Conservation (phyloP, 2,888 invertebrate species). For the Phrixothrix hirtus region DNA sequence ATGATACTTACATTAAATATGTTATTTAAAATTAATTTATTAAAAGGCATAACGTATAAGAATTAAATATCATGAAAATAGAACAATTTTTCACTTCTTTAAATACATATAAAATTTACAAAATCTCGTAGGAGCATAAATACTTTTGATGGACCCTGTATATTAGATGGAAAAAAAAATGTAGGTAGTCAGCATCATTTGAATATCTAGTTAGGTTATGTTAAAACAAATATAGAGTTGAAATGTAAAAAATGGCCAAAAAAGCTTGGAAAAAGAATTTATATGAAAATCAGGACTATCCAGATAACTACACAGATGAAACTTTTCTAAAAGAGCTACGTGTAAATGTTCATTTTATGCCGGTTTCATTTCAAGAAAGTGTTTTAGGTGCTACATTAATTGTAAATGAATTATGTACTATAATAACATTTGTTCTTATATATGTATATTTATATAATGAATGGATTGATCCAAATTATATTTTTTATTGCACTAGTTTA, state of each 20-base stretch:
- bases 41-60: too few relatives aligned
- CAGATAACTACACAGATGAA: slow-evolving; percentile 90
- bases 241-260: neutral
- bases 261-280: slow-evolving; percentile 81
- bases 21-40: too few relatives aligned
- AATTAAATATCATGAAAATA: neutral
- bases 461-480: slow-evolving; percentile 65
- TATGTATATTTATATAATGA: slow-evolving; percentile 75
- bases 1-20: too few relatives aligned
- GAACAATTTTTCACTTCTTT: neutral
- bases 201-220: neutral
- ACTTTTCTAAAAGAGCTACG: slow-evolving; percentile 83
- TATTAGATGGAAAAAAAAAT: too few relatives aligned
- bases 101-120: too few relatives aligned
- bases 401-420: slow-evolving; percentile 78
- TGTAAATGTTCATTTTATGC: slow-evolving; percentile 80
- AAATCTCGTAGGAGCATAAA: too few relatives aligned
- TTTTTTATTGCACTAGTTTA: slow-evolving; percentile 63
- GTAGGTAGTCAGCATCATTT: too few relatives aligned
- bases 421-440: slow-evolving; percentile 71
- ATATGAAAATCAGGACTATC: slow-evolving; percentile 83
- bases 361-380: slow-evolving; percentile 71
- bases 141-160: too few relatives aligned
- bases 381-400: slow-evolving; percentile 76
- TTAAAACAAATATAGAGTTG: neutral